Evolutionary conservation across 2,888 invertebrate species (phyloP).

Genomic region (Clanis bilineata): DNA sequence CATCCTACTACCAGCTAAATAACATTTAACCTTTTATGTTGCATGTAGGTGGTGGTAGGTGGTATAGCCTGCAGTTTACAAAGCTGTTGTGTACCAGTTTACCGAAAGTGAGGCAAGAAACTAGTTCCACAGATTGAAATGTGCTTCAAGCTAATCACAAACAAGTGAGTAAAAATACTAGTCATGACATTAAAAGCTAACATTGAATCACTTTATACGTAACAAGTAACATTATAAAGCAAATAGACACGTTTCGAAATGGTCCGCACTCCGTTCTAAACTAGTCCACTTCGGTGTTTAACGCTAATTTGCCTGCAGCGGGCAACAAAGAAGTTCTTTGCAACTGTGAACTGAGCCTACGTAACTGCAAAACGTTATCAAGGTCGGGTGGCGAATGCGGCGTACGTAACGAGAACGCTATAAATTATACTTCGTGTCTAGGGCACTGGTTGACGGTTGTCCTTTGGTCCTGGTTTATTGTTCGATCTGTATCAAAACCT

Average conservation of each 20-base stretch:
- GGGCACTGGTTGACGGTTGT: conserved; percentile 4
- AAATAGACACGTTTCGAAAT: conserved; percentile 34
- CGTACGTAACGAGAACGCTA: conserved; percentile 25
- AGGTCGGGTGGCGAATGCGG: conserved; percentile 41
- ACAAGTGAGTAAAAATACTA: neutral
- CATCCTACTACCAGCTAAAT: no score
- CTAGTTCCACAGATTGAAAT: neutral
- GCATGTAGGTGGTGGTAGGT: neutral
- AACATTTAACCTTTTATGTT: neutral
- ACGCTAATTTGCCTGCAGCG: conserved; percentile 56
- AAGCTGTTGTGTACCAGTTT: neutral
- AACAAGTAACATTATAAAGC: conserved; percentile 14
- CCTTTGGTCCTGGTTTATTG: conserved; percentile 9
- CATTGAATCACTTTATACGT: conserved; percentile 11
- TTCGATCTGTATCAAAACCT: neutral
- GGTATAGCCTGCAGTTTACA: neutral
- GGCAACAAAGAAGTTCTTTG: conserved; percentile 58
- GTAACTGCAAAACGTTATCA: conserved; percentile 41
- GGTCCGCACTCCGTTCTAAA: conserved; percentile 45
- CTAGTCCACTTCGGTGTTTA: conserved; percentile 58
- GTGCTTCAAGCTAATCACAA: neutral
- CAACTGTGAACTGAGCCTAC: conserved; percentile 44
- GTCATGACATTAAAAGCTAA: conserved; percentile 13
- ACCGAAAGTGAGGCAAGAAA: neutral
- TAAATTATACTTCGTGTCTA: conserved; percentile 14